Evolutionary conservation across 1,140 invertebrate genomes (phyloP).

Genomic region (Drosophila bipectinata): DNA sequence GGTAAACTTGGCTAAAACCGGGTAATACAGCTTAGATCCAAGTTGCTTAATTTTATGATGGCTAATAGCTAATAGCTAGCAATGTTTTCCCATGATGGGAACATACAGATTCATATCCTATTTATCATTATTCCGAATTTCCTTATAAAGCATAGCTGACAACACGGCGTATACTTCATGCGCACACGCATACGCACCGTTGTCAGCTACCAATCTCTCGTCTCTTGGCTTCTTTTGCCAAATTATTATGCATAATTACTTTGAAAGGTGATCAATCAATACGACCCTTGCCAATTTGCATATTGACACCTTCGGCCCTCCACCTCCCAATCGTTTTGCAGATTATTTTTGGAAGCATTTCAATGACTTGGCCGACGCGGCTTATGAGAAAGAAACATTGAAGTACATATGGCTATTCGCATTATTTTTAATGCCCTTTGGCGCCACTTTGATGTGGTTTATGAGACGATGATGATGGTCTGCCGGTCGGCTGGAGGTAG

Average conservation of each 20-base stretch:
- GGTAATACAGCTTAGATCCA: constrained; percentile 17
- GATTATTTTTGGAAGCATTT: constrained; percentile 45
- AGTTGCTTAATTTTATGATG: constrained; percentile 23
- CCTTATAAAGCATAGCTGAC: not conserved
- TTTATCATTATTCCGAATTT: not conserved
- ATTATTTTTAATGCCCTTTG: constrained; percentile 50
- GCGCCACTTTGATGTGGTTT: constrained; percentile 46
- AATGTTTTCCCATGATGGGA: not conserved
- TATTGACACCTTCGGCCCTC: constrained; percentile 54
- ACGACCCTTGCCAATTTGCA: constrained; percentile 70
- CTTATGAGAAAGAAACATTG: constrained; percentile 54
- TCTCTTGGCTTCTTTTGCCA: constrained; percentile 3
- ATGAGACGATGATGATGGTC: constrained; percentile 8
- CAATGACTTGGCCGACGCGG: constrained; percentile 25
- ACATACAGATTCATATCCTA: not conserved
- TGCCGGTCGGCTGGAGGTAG: constrained; percentile 4
- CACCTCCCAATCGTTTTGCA: constrained; percentile 25
- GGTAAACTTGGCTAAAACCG: constrained; percentile 2
- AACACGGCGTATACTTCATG: constrained; percentile 2
- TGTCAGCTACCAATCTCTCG: constrained; percentile 7
- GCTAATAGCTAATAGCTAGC: constrained; percentile 15
- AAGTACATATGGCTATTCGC: constrained; percentile 58
- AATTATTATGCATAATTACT: constrained; percentile 67
- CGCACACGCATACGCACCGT: constrained; percentile 61
- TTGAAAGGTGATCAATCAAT: constrained; percentile 64